Conservation (phyloP, 53 echinoderm and acorn worm species). For the Zoroaster sp. region DNA sequence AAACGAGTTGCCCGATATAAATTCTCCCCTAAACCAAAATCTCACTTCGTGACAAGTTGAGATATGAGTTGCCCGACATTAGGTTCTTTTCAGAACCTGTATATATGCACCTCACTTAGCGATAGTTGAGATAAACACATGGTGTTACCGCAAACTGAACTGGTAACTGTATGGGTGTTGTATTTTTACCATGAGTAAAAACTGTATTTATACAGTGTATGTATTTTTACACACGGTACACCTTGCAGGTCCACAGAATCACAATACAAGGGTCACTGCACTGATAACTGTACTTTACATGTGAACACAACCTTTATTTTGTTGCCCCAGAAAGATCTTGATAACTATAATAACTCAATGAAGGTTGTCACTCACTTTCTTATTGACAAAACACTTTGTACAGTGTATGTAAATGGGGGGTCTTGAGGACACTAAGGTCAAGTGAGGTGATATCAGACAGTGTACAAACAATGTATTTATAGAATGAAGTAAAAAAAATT, state of each 20-base stretch:
- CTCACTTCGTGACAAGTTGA: too few species aligned
- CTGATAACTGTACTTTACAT: not conserved
- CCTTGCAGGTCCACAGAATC: not conserved
- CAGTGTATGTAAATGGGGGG: not conserved
- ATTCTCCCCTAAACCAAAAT: too few species aligned
- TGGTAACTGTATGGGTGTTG: not conserved
- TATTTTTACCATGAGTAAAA: not conserved
- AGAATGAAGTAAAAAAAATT: not conserved
- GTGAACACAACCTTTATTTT: not conserved
- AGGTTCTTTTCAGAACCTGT: not conserved
- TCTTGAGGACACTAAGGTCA: not conserved
- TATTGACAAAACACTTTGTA: not conserved
- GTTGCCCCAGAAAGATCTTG: not conserved
- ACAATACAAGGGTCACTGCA: not conserved
- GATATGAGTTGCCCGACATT: not conserved
- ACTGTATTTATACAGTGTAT: not conserved
- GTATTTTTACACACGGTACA: not conserved
- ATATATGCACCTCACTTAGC: not conserved
- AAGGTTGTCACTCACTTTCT: not conserved
- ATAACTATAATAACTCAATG: not conserved
- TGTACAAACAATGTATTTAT: too few species aligned
- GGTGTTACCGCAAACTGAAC: not conserved
- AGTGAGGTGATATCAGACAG: not conserved
- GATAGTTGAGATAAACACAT: not conserved
- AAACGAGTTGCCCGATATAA: too few species aligned